Conservation (phyloP, 2,113 vertebrate species). For the Grantiella picta region DNA sequence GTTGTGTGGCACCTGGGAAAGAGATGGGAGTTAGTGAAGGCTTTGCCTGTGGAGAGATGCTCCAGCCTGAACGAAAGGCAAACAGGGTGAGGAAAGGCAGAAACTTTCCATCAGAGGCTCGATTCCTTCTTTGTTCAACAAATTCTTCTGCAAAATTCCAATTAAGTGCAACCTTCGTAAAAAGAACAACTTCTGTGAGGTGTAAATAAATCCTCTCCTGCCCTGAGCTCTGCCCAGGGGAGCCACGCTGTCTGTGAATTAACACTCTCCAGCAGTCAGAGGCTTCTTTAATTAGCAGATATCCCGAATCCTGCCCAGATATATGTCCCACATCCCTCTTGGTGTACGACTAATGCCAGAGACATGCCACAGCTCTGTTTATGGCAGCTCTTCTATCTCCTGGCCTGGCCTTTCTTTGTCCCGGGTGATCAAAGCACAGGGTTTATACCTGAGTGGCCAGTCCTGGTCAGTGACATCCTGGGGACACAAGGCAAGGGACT, state of each 20-base stretch:
- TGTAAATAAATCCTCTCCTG: conserved; percentile 41
- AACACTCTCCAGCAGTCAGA: conserved; percentile 3
- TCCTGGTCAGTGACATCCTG: accelerated
- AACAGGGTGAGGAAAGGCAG: background rate
- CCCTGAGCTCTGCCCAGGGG: background rate
- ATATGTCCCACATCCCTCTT: background rate
- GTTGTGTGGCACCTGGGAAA: background rate
- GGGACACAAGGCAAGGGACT: background rate
- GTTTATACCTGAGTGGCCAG: background rate
- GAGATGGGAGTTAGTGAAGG: background rate
- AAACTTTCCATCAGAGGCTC: background rate
- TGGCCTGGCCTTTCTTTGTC: background rate
- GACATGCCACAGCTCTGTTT: background rate
- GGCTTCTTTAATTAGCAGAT: conserved; percentile 21
- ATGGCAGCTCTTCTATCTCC: background rate
- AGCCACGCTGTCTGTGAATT: background rate
- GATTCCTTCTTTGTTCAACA: background rate
- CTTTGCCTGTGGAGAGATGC: background rate
- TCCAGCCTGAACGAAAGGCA: background rate
- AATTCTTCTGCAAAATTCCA: background rate
- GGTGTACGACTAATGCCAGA: background rate
- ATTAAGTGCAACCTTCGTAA: background rate
- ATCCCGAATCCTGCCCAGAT: background rate
- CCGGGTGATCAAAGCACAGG: background rate
- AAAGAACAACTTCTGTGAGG: background rate